phyloP scores from a whole-genome alignment of 2,113 vertebrate species.

The Rhineura floridana region DNA sequence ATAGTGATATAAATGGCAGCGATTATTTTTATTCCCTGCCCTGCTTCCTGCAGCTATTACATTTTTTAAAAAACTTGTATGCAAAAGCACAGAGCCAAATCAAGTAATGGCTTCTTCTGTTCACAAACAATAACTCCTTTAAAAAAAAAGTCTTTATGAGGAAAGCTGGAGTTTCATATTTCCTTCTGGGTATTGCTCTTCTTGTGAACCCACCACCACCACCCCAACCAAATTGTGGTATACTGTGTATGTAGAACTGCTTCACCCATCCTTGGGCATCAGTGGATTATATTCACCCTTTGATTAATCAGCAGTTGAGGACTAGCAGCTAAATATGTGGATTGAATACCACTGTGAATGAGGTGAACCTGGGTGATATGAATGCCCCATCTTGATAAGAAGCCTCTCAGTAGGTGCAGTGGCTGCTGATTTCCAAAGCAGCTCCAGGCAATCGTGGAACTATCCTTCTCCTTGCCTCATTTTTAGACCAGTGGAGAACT shows the following conservation, averaged over 20 bases:
- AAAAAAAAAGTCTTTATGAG: neutral
- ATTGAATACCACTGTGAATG: too few relatives aligned
- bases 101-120: slow-evolving; percentile 9
- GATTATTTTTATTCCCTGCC: neutral
- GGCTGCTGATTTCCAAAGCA: neutral
- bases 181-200: neutral
- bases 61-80: neutral
- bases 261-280: neutral
- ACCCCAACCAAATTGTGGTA: too few relatives aligned
- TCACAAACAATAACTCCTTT: slow-evolving; percentile 9
- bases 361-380: neutral
- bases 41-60: neutral
- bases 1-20: neutral
- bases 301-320: neutral
- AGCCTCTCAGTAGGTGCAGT: neutral
- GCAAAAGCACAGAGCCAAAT: neutral
- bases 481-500: neutral
- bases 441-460: neutral
- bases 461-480: neutral
- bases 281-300: neutral
- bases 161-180: neutral
- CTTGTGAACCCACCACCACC: neutral
- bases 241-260: neutral
- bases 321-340: neutral
- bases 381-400: neutral